Base-by-base conservation (phyloP, 2,797 vertebrate species). In the Caiman crocodilus region DNA sequence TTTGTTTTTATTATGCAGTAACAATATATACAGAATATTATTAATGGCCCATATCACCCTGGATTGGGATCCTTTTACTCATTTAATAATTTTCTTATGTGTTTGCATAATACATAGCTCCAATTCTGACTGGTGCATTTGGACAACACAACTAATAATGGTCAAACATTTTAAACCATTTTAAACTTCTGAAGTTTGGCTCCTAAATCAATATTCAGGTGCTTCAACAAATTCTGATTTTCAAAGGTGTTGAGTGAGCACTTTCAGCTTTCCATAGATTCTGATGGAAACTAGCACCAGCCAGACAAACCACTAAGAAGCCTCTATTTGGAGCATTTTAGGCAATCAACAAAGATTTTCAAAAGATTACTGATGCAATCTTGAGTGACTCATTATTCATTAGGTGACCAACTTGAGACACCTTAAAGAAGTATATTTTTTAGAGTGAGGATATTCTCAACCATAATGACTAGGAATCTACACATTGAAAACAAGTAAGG, bases 321-420 rank as follows among this genome's bases (percentile, higher is more conserved):
- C 5, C 0, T 64, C 7, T 82, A 17, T 3, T 30, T 0, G 23
- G 14, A 1, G 3, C 4, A 67, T 30, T 0, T 1, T 0, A 18
- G 1, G 20, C 20, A 35, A 20, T 12, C 67, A 69, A 13, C 20
- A 5, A 35, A 35, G 55, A 76, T 17, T 78, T 92, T 88, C 60
- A 57, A 20, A 71, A 84, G 20, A 1, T 4, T 55, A 3, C 2
- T 55, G 30, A 79, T 71, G n/a, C 3, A 28, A 42, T 77, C 82
- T 85, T 64, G 42, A 28, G 1, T 13, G 7, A 15, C 7, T 76
- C 14, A 3, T 12, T 63, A 81, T 80, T 42, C 14, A 7, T 79
- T 50, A 50, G 67, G 59, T 50, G 32, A 7, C 59, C 8, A 63
- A 7, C 8, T 8, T 65, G 15, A 85, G 11, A 71, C 26, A 35